phyloP scores from a whole-genome alignment of 2,113 vertebrate species.

The Zeus faber region DNA sequence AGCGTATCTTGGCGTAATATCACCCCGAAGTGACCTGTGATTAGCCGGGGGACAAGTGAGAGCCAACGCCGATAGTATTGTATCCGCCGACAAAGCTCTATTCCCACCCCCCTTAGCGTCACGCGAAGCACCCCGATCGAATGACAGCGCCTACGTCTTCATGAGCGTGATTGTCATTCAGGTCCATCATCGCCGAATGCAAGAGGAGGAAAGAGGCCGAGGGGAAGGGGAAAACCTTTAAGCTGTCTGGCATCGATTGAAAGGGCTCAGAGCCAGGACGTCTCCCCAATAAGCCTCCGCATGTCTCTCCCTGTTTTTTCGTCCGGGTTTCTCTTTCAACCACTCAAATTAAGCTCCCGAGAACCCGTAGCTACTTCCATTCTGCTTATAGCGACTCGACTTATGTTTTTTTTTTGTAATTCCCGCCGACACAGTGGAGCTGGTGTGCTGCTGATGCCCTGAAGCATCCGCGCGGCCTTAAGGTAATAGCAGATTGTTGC shows the following conservation, averaged over 20 bases:
- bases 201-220: constrained; percentile 15
- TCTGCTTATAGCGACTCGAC: no score
- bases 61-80: constrained; percentile 36
- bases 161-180: constrained; percentile 26
- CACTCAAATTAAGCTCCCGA: background rate
- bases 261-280: constrained; percentile 5
- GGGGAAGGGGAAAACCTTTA: constrained; percentile 33
- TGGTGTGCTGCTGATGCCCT: no score
- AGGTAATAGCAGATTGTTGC: constrained; percentile 13
- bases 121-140: no score
- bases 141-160: no score
- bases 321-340: constrained; percentile 3
- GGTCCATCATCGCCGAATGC: background rate
- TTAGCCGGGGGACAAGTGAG: constrained; percentile 41
- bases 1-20: constrained; percentile 44
- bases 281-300: constrained; percentile 9
- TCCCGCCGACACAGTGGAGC: no score
- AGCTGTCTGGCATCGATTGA: constrained; percentile 41
- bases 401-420: no score
- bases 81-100: constrained; percentile 34
- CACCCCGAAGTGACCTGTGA: constrained; percentile 34
- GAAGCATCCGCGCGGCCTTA: no score
- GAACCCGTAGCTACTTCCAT: constrained; percentile 3
- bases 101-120: no score
- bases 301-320: background rate